These are phyloP conservation scores for Clunio marinus DNA, from an alignment of 2,888 invertebrate species.

Conservation along the genomic window DNA sequence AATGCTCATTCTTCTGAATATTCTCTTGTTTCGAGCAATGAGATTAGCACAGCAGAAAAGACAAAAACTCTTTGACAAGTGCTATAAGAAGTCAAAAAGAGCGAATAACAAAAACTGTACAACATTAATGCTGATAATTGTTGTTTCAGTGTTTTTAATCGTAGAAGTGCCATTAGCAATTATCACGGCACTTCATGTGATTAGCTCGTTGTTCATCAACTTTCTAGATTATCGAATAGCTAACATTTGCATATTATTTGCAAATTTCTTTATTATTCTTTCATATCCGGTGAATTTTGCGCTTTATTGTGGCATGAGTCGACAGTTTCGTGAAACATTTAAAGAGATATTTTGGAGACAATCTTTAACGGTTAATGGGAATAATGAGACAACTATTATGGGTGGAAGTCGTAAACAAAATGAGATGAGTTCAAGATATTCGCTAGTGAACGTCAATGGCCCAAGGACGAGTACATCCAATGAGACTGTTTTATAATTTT, in stretches of 20 bases:
- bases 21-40: slow-evolving; percentile 80
- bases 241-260: slow-evolving; percentile 72
- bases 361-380: slow-evolving; percentile 51
- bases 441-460: slow-evolving; percentile 65
- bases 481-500: slow-evolving; percentile 69
- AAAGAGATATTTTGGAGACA: slow-evolving; percentile 68
- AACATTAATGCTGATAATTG: slow-evolving; percentile 81
- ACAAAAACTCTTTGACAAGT: slow-evolving; percentile 70
- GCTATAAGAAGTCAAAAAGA: slow-evolving; percentile 72
- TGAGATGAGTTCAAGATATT: slow-evolving; percentile 64
- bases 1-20: slow-evolving; percentile 81
- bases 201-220: slow-evolving; percentile 63
- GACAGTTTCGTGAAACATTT: slow-evolving; percentile 91
- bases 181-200: slow-evolving; percentile 76
- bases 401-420: slow-evolving; percentile 45
- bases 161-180: slow-evolving; percentile 82
- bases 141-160: slow-evolving; percentile 76
- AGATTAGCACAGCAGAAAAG: slow-evolving; percentile 75
- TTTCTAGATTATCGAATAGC: slow-evolving; percentile 74
- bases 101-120: slow-evolving; percentile 66
- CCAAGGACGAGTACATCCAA: slow-evolving; percentile 73
- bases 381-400: slow-evolving; percentile 54
- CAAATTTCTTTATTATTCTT: slow-evolving; percentile 86
- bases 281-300: slow-evolving; percentile 93
- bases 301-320: slow-evolving; percentile 93